phyloP scores from a whole-genome alignment of 2,888 invertebrate genomes.

The Agrotis clavis region DNA sequence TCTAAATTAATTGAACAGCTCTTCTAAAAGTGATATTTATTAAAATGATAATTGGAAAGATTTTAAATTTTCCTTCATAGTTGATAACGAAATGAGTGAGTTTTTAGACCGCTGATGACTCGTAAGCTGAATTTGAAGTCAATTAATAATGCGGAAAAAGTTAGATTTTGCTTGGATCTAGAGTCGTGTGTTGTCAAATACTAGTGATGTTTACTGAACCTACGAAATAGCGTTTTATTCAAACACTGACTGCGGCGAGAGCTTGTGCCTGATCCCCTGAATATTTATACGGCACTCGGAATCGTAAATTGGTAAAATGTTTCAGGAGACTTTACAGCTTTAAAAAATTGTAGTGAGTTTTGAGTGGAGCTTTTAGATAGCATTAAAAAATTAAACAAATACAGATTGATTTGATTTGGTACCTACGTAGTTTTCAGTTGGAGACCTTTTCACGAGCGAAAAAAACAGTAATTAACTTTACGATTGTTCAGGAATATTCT shows the following conservation, averaged over 20 bases:
- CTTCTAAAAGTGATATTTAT: background rate
- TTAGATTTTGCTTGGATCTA: no score
- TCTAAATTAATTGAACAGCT: background rate
- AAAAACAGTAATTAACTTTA: background rate
- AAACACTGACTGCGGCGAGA: slow-evolving; percentile 5
- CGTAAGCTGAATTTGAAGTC: background rate
- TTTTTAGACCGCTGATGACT: background rate
- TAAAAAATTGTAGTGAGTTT: background rate
- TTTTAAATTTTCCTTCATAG: background rate
- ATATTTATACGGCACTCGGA: slow-evolving; percentile 6
- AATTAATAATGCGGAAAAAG: background rate
- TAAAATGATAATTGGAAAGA: background rate
- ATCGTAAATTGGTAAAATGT: background rate
- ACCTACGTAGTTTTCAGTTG: background rate
- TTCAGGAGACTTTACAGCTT: background rate
- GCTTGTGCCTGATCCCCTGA: slow-evolving; percentile 1
- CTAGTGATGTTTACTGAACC: background rate
- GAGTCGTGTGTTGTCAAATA: background rate
- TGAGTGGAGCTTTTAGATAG: background rate
- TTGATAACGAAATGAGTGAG: background rate
- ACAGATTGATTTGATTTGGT: background rate
- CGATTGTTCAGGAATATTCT: background rate
- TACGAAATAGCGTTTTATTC: background rate
- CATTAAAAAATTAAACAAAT: background rate
- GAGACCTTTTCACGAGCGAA: background rate